phyloP scores from a whole-genome alignment of 2,113 vertebrate genomes.

The Anhinga rufa region DNA sequence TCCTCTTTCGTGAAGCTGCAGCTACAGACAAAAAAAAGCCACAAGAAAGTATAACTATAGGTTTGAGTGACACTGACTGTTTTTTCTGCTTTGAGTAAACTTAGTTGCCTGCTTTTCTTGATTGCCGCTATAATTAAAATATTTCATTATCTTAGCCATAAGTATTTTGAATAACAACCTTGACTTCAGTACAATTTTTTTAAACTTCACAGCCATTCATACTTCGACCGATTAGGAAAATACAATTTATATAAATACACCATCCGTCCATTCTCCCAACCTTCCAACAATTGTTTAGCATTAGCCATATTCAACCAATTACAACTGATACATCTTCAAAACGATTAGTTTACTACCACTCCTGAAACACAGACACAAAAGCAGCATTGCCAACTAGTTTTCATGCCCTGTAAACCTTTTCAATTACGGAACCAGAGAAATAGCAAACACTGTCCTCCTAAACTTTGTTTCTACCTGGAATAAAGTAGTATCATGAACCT shows the following conservation, averaged over 20 bases:
- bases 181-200: not conserved
- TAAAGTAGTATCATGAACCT: not conserved
- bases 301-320: not conserved
- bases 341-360: not conserved
- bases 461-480: not conserved
- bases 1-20: slow-evolving; percentile 93
- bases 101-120: not conserved
- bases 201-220: not conserved
- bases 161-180: not conserved
- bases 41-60: not conserved
- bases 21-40: slow-evolving; percentile 53
- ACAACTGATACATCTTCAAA: not conserved
- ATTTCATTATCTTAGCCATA: not conserved
- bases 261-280: not conserved
- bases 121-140: not conserved
- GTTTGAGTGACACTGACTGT: not conserved
- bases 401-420: not conserved
- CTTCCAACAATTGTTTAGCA: not conserved
- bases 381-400: not conserved
- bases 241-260: not conserved
- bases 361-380: not conserved
- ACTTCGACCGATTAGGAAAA: not conserved
- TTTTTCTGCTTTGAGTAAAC: not conserved
- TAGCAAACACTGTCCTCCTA: not conserved
- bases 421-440: not conserved